A percentile compares a stretch with the other conserved stretches of the same genome.
Conservation (phyloP, 2,888 invertebrate genomes). For the Tigriopus californicus region DNA sequence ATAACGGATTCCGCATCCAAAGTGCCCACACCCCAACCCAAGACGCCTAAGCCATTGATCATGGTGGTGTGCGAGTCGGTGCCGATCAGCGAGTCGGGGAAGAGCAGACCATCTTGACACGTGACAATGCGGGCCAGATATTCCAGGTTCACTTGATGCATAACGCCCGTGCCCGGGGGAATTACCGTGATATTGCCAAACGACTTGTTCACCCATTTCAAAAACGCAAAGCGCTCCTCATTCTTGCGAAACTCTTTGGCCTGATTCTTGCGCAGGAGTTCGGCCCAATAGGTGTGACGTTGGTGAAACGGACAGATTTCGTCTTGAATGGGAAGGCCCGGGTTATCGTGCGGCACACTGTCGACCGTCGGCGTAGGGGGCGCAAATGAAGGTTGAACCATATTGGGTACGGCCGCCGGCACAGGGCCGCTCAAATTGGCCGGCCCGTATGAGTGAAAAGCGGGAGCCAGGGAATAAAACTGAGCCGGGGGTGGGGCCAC, state of each 20-base stretch:
- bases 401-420: too few species aligned
- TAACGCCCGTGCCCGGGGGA: slow-evolving; percentile 93
- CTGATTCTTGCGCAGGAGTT: slow-evolving; percentile 78
- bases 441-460: too few species aligned
- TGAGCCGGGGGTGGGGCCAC: too few species aligned
- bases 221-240: slow-evolving; percentile 79
- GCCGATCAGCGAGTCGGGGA: slow-evolving; percentile 83
- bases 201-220: slow-evolving; percentile 96
- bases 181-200: slow-evolving; percentile 92
- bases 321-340: slow-evolving; percentile 23
- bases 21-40: slow-evolving; percentile 90
- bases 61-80: slow-evolving; percentile 98
- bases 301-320: slow-evolving; percentile 30
- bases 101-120: slow-evolving; percentile 37
- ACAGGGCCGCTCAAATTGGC: too few species aligned
- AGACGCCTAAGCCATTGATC: slow-evolving; percentile 89
- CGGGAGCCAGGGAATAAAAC: too few species aligned
- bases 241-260: slow-evolving; percentile 87
- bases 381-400: not conserved
- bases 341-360: slow-evolving; percentile 8
- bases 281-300: slow-evolving; percentile 36
- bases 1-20: slow-evolving; percentile 99
- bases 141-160: slow-evolving; percentile 88
- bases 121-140: slow-evolving; percentile 69
- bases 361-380: slow-evolving; percentile 12